phyloP scores from a whole-genome alignment of 2,797 vertebrate genomes.

The Passerculus sandwichensis region DNA sequence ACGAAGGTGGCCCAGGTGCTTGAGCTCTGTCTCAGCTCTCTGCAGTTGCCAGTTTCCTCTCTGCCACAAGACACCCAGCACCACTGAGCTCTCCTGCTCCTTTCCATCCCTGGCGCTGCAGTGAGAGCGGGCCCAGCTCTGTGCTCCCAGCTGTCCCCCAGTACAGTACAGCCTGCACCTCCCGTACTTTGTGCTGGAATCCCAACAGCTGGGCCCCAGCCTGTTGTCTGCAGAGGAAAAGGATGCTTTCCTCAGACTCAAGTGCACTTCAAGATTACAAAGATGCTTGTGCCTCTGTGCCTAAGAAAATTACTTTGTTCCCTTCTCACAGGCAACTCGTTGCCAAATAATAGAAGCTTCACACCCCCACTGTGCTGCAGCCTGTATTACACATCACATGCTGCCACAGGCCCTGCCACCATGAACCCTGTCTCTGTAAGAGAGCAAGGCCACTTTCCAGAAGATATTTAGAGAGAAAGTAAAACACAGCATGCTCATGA shows the following conservation, averaged over 20 bases:
- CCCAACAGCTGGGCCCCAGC: background rate
- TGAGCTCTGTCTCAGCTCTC: background rate
- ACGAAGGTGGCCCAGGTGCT: background rate
- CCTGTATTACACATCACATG: background rate
- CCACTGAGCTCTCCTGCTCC: background rate
- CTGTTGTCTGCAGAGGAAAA: background rate
- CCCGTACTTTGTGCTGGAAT: background rate
- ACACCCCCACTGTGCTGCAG: background rate
- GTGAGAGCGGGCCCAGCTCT: fast-evolving
- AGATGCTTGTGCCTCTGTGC: background rate
- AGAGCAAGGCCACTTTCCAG: background rate
- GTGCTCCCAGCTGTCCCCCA: background rate
- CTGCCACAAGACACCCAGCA: background rate
- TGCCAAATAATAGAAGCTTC: background rate
- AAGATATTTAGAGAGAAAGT: background rate
- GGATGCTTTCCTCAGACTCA: background rate
- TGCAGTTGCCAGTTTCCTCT: background rate
- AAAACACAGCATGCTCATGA: background rate
- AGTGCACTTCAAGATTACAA: background rate
- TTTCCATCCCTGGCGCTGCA: background rate
- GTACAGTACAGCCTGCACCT: background rate
- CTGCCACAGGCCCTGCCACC: background rate
- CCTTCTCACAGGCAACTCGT: background rate
- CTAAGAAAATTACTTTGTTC: background rate
- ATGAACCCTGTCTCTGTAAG: background rate